phyloP scores from a whole-genome alignment of 2,888 invertebrate genomes.

The Brachycybe producta region DNA sequence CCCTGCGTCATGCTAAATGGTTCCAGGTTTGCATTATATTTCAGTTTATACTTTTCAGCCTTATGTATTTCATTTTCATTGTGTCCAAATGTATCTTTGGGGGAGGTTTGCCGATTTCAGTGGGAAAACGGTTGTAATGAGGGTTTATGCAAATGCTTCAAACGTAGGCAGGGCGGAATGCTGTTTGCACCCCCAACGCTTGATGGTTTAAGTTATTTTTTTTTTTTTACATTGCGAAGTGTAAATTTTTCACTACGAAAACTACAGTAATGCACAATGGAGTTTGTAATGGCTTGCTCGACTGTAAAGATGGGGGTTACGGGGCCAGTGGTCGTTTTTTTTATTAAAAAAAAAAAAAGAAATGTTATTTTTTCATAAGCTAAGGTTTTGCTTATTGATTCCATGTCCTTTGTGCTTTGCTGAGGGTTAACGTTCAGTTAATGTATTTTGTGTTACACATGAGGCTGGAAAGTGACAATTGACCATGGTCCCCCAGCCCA shows the following conservation, averaged over 20 bases:
- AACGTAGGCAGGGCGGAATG: neutral
- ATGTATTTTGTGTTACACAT: constrained; percentile 30
- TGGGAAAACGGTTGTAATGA: neutral
- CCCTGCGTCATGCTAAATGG: constrained; percentile 99
- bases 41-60: constrained; percentile 33
- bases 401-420: too few relatives aligned
- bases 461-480: constrained; percentile 40
- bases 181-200: too few relatives aligned
- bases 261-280: too few relatives aligned
- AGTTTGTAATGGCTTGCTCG: too few relatives aligned
- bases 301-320: too few relatives aligned
- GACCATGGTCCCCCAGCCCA: constrained; percentile 16
- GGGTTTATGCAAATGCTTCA: neutral
- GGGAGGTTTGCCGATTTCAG: too few relatives aligned
- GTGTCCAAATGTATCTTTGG: constrained; percentile 5
- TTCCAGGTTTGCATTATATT: constrained; percentile 72
- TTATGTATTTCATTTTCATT: constrained; percentile 28
- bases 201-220: constrained; percentile 25
- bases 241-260: neutral
- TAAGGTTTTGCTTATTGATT: too few relatives aligned
- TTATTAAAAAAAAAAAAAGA: too few relatives aligned
- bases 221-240: neutral
- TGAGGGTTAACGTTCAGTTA: too few relatives aligned
- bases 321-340: too few relatives aligned
- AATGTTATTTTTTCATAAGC: too few relatives aligned